phyloP scores from a whole-genome alignment of 2,113 vertebrate species.

The Periophthalmodon schlosseri region DNA sequence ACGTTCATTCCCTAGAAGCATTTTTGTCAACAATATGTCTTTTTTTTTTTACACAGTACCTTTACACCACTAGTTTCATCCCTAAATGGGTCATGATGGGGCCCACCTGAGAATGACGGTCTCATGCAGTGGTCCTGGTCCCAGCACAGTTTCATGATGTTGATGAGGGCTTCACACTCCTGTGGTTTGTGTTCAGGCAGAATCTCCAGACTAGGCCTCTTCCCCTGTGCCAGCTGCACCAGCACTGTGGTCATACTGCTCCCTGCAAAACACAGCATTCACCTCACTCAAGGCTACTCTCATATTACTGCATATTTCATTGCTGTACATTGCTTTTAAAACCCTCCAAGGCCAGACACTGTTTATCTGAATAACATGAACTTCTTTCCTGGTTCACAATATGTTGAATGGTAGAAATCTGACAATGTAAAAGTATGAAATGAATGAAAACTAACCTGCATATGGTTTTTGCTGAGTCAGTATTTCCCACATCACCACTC shows the following conservation, averaged over 20 bases:
- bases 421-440: conserved; percentile 13
- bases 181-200: conserved; percentile 74
- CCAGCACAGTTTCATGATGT: conserved; percentile 85
- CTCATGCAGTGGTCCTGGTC: conserved; percentile 78
- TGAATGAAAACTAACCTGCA: conserved; percentile 70
- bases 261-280: conserved; percentile 63
- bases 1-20: too few species aligned
- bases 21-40: neutral
- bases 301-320: neutral
- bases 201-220: conserved; percentile 76
- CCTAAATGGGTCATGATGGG: neutral
- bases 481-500: conserved; percentile 88
- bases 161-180: conserved; percentile 80
- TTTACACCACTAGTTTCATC: neutral
- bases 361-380: neutral
- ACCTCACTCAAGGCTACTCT: conserved; percentile 1
- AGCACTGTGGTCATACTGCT: conserved; percentile 81
- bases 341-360: neutral
- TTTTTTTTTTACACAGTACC: neutral
- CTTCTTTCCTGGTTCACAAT: neutral
- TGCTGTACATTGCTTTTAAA: neutral
- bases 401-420: neutral
- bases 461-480: conserved; percentile 86
- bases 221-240: conserved; percentile 78
- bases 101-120: conserved; percentile 74